Evolutionary conservation across 2,113 vertebrate genomes (phyloP).

Genomic region (Pampusana beccarii): DNA sequence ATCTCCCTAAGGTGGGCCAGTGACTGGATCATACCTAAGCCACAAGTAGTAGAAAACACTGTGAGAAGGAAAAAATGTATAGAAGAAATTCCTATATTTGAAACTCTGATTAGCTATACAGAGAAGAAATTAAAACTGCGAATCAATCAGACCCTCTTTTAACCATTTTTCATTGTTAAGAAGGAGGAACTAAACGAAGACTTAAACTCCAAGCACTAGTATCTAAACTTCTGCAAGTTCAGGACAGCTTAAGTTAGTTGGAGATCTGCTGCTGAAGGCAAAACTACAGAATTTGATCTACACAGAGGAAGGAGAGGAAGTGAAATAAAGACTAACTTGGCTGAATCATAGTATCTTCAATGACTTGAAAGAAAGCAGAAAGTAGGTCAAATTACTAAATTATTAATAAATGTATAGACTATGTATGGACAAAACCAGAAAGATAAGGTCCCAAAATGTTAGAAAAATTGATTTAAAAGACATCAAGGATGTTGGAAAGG

Average conservation of each 20-base stretch:
- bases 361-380: neutral
- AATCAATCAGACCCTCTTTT: neutral
- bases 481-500: neutral
- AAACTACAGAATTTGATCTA: neutral
- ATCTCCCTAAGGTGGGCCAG: neutral
- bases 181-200: neutral
- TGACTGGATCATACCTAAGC: neutral
- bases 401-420: neutral
- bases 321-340: neutral
- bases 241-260: neutral
- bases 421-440: neutral
- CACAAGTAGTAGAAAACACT: neutral
- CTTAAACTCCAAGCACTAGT: neutral
- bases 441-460: neutral
- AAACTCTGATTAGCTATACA: neutral
- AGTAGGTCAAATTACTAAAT: neutral
- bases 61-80: neutral
- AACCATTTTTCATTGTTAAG: neutral
- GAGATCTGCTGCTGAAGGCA: neutral
- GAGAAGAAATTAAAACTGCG: neutral
- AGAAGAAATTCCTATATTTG: neutral
- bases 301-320: neutral
- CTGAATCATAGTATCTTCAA: neutral
- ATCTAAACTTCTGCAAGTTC: neutral
- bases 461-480: neutral